Conservation (phyloP, 2,113 vertebrate genomes). For the Dissostichus mawsoni region DNA sequence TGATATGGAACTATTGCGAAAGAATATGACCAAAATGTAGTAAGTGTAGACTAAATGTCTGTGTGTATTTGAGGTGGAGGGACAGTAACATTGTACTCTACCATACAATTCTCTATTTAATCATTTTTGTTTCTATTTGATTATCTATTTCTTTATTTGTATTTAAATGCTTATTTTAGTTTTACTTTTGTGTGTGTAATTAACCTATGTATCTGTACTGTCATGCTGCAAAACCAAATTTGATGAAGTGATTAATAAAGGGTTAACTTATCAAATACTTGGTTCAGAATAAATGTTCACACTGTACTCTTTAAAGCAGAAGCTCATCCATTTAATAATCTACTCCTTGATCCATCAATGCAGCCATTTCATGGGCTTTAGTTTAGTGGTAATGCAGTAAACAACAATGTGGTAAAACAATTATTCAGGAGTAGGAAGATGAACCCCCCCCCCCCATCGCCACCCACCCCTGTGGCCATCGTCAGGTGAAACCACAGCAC, state of each 20-base stretch:
- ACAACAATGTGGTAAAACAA: constrained; percentile 1
- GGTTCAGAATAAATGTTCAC: background rate
- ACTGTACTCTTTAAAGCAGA: background rate
- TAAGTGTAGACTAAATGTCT: background rate
- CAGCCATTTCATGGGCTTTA: background rate
- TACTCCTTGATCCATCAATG: background rate
- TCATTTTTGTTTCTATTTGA: background rate
- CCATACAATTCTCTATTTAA: background rate
- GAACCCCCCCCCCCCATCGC: background rate
- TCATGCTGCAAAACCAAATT: background rate
- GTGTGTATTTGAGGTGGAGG: background rate
- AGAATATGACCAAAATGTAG: background rate
- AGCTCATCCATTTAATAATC: no score
- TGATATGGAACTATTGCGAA: background rate
- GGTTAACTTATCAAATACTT: background rate
- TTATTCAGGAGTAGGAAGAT: background rate
- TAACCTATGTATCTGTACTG: background rate
- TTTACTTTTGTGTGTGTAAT: background rate
- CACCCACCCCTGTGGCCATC: no score
- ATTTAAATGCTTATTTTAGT: background rate
- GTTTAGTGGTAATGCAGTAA: background rate
- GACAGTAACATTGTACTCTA: background rate
- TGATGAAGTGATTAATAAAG: background rate
- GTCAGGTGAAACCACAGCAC: constrained; percentile 30
- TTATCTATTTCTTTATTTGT: background rate